Evolutionary conservation across 2,888 invertebrate genomes (phyloP), one percentile per base, ranked within the genome.

Genomic region (Rotaria sp.): DNA sequence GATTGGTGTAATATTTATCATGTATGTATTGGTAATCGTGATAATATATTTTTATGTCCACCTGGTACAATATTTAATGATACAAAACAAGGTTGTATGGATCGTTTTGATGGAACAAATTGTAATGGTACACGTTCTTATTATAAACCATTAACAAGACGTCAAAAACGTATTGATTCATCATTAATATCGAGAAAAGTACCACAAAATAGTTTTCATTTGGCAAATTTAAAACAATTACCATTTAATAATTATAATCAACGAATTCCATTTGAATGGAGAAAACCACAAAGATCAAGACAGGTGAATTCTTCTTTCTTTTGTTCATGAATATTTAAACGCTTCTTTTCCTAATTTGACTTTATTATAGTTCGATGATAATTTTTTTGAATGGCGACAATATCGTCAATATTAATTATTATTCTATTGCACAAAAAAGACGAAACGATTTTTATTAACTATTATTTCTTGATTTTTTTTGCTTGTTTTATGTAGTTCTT

Each of bases 1-100:
- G 87, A 87, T 84, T 87, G 87, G 87, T 87, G 87, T 45, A 87
- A 87, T 45, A 85, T 87, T n/a, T 87, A 87, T 84, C 87, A 87
- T 85, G 85, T 85, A 30, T 87, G 87, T 55, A 85, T 85, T 50
- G 86, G 86, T 59, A 80, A 67, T 26, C 75, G 85, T 35, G 87
- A 87, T 52, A 87, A 87, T 85, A 87, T 87, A 57, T 87, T 85
- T 75, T 85, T 87, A 55, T 87, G 87, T 85, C 87, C 87, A 84
- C 87, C 87, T 35, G 85, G 87, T 67, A 87, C 87, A 21, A 55
- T 87, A 55, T 87, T 87, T 35, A 87, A 85, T 30, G 75, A 84
- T 48, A 48, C 41, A 55, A 87, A 85, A 84, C 85, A 87, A 84
- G 85, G 87, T 15, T 87, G 87, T 74, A 85, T 85, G 84, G 87